Evolutionary conservation across 23 tunicate species (phyloP), one percentile per base, ranked within the genome.

Genomic region (Corella eumyota): DNA sequence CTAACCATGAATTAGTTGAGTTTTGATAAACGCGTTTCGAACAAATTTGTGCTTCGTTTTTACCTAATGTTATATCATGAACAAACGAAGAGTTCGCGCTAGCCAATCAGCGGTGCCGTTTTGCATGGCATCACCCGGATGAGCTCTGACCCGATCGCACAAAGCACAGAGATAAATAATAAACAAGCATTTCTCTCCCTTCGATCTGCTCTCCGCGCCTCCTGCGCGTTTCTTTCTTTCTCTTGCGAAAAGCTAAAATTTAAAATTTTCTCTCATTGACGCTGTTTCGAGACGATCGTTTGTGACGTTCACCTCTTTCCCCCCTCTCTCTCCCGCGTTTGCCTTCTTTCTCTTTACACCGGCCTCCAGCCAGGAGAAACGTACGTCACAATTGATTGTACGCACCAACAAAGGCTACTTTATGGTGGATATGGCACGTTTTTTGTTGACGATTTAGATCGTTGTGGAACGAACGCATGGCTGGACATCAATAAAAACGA

Each of bases 21-120:
- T 75, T 75, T 75, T 72, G 66, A 65, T 45, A 75, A 75, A 66
- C 82, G 82, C 82, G 57, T 75, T 66, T 65, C 64, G 82, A 65
- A 75, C 82, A 75, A 75, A 75, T 75, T 70, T 75, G 82, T 75
- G 69, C 82, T 64, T 34, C 68, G 52, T 62, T 62, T n/a, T 62
- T 62, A 52, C 68, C 68, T 62, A 38, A 52, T 62, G 51, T 66
- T 63, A 66, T 75, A 75, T 75, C 82, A 58, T 66, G 82, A 61
- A 45, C 56, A 65, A 34, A 25, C 54, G 56, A 47, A 50, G 73
- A 45, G 66, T 47, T 57, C 21, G 4, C 35, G 82, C 66, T 59
- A 75, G 69, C 82, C 82, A 75, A 75, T 75, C 82, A 75, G 72
- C 48, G 45, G 60, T 55, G 51, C 68, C 78, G 78, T 61, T 34